phyloP scores from a whole-genome alignment of 1,140 invertebrate genomes.

The Meloidogyne hapla region DNA sequence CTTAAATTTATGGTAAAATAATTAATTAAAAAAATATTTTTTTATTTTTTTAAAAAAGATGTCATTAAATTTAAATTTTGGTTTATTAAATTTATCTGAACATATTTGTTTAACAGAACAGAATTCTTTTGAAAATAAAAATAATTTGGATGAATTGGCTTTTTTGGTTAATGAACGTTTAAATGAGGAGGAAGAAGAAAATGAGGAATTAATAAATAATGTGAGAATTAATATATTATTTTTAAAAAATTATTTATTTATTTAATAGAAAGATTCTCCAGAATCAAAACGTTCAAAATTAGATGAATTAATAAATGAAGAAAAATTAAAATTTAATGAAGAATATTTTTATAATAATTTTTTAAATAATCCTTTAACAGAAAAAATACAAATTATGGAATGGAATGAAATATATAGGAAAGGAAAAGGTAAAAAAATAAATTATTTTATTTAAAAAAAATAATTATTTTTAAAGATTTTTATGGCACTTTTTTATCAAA shows the following conservation, averaged over 20 bases:
- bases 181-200: not conserved
- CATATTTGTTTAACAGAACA: constrained; percentile 11
- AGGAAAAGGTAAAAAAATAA: not conserved
- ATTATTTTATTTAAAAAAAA: not conserved
- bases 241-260: not conserved
- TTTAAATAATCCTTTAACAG: not conserved
- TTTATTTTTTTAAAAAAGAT: constrained; percentile 6
- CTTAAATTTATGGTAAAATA: constrained; percentile 25
- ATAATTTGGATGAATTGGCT: constrained; percentile 16
- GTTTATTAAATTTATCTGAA: constrained; percentile 11
- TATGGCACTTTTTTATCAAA: not conserved
- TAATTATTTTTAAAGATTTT: constrained; percentile 6
- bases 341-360: constrained; percentile 1
- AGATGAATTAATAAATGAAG: not conserved
- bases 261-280: not conserved
- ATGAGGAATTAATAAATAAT: not conserved
- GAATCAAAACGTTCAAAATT: not conserved
- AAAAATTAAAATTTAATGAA: not conserved
- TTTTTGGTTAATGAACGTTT: constrained; percentile 15
- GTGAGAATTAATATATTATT: not conserved
- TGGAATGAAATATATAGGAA: not conserved
- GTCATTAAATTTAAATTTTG: constrained; percentile 4
- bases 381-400: not conserved
- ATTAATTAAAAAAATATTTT: not conserved
- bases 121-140: constrained; percentile 10